phyloP scores from a whole-genome alignment of 2,888 invertebrate genomes.

The Scelioninae gen. 2 region DNA sequence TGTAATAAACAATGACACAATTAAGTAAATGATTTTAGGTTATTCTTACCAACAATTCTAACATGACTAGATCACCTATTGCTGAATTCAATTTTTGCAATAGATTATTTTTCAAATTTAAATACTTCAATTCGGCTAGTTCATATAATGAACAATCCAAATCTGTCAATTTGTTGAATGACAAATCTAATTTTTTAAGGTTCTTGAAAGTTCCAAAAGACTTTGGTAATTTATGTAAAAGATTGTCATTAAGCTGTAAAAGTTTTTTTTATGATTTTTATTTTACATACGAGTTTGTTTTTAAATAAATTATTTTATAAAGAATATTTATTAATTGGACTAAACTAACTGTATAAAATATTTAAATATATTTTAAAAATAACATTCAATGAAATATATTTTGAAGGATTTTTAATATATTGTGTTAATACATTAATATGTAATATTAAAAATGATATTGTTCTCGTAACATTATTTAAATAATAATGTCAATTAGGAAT shows the following conservation, averaged over 20 bases:
- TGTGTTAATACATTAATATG: too few species aligned
- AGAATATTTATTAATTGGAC: slow-evolving; percentile 1
- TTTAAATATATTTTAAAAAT: too few species aligned
- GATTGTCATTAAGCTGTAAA: slow-evolving; percentile 88
- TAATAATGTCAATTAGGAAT: too few species aligned
- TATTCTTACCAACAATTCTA: slow-evolving; percentile 82
- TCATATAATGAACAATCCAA: slow-evolving; percentile 83
- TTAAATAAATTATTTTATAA: too few species aligned
- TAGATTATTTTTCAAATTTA: slow-evolving; percentile 86
- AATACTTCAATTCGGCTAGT: slow-evolving; percentile 82
- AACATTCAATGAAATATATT: too few species aligned
- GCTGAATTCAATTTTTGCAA: slow-evolving; percentile 82
- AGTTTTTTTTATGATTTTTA: too few species aligned
- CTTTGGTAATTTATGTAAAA: slow-evolving; percentile 82
- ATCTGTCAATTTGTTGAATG: slow-evolving; percentile 81
- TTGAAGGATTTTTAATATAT: too few species aligned
- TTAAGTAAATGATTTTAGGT: background rate
- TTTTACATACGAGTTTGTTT: too few species aligned
- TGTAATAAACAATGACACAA: background rate
- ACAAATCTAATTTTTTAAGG: slow-evolving; percentile 82
- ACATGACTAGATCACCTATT: slow-evolving; percentile 87
- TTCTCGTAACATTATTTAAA: too few species aligned
- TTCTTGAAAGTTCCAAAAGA: slow-evolving; percentile 84
- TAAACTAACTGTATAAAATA: too few species aligned
- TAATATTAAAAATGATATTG: too few species aligned